Percentiles rank a stretch among this genome's conserved stretches.
Evolutionary conservation across 2,113 vertebrate genomes (phyloP).

Genomic region (Pelvicachromis taeniatus): DNA sequence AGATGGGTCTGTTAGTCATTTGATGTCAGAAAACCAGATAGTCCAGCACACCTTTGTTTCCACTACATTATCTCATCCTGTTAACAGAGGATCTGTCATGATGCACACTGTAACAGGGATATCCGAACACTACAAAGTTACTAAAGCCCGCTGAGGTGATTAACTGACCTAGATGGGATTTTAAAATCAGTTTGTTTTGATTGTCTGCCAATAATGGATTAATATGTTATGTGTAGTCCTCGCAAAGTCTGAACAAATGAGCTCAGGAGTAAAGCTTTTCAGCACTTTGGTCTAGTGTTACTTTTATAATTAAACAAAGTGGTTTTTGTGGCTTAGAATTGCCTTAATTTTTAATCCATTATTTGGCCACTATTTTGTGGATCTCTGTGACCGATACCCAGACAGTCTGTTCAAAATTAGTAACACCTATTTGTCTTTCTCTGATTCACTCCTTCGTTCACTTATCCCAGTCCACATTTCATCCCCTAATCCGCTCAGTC

Average conservation of each 20-base stretch:
- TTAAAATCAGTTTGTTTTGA: constrained; percentile 44
- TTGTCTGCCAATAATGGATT: constrained; percentile 34
- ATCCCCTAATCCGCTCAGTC: background rate
- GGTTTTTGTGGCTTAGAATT: background rate
- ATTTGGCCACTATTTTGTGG: background rate
- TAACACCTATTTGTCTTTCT: background rate
- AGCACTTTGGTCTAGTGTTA: background rate
- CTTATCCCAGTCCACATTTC: background rate
- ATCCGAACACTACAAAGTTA: background rate
- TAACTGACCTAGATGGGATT: constrained; percentile 34
- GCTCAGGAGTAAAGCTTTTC: background rate
- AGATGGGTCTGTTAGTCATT: background rate
- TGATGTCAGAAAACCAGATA: background rate
- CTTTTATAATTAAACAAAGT: background rate
- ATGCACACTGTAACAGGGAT: background rate
- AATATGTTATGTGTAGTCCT: background rate
- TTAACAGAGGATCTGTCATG: background rate
- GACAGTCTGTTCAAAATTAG: background rate
- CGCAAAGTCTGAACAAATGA: background rate
- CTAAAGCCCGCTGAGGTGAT: constrained; percentile 24
- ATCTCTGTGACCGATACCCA: background rate
- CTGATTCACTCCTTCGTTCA: background rate
- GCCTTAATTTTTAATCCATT: background rate
- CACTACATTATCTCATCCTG: background rate
- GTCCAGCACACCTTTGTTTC: background rate